Evolutionary conservation across 1,140 invertebrate genomes (phyloP).

Genomic region (Lepidostoma basale): DNA sequence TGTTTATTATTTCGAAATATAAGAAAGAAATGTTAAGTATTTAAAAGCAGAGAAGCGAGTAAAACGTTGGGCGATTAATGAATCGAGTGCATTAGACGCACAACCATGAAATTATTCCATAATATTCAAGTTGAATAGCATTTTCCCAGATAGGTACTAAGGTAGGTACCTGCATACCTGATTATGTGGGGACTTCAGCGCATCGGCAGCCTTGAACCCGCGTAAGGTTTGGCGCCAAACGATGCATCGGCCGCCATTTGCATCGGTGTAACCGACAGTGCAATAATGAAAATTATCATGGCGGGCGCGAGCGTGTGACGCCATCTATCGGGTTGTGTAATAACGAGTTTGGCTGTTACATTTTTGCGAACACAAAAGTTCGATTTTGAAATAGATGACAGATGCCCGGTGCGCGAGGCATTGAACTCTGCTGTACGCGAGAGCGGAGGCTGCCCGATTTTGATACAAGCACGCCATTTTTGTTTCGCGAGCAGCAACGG

Average conservation of each 20-base stretch:
- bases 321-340: constrained; percentile 7
- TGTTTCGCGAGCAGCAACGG: too few relatives aligned
- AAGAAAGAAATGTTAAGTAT: neutral
- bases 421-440: neutral
- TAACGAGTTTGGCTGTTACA: constrained; percentile 1
- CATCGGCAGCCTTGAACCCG: constrained; percentile 25
- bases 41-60: neutral
- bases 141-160: neutral
- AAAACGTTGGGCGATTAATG: neutral
- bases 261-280: constrained; percentile 3
- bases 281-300: constrained; percentile 3
- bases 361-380: neutral
- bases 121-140: neutral
- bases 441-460: too few relatives aligned
- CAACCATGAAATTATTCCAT: constrained; percentile 14
- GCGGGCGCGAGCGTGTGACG: neutral
- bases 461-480: too few relatives aligned
- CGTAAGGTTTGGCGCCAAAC: constrained; percentile 4
- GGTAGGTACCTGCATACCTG: neutral
- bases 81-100: neutral
- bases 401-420: neutral
- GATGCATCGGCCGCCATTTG: constrained; percentile 18
- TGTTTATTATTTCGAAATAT: too few relatives aligned
- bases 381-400: constrained; percentile 3
- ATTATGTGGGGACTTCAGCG: neutral